phyloP scores from a whole-genome alignment of 2,888 invertebrate species.

The Liposcelis brunnea region DNA sequence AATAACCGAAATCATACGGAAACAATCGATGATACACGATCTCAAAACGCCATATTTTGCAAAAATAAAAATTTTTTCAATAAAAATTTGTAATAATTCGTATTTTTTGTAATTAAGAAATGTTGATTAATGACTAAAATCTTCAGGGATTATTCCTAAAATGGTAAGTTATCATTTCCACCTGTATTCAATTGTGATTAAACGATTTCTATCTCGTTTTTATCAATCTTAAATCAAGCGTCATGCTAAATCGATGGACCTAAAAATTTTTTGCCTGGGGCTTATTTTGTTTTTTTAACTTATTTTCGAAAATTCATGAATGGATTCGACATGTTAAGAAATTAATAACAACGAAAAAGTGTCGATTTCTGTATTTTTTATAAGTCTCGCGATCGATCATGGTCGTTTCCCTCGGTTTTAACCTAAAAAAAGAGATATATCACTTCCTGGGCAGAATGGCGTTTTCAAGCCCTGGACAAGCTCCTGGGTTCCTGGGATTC shows the following conservation, averaged over 20 bases:
- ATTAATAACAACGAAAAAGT: not conserved
- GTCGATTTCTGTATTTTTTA: too few relatives aligned
- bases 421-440: too few relatives aligned
- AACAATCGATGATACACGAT: not conserved
- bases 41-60: slow-evolving; percentile 8
- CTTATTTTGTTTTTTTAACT: slow-evolving; percentile 4
- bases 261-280: slow-evolving; percentile 8
- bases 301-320: slow-evolving; percentile 3
- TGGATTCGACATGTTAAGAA: not conserved
- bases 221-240: slow-evolving; percentile 1
- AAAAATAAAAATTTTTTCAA: slow-evolving; percentile 5
- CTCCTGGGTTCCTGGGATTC: too few relatives aligned
- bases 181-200: not conserved
- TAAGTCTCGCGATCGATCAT: too few relatives aligned
- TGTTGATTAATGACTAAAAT: slow-evolving; percentile 6
- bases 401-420: too few relatives aligned
- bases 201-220: not conserved
- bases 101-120: not conserved
- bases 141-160: slow-evolving; percentile 2
- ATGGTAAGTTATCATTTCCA: slow-evolving; percentile 5
- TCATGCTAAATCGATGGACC: slow-evolving; percentile 9
- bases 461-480: too few relatives aligned
- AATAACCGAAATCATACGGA: slow-evolving; percentile 3
- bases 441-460: too few relatives aligned
- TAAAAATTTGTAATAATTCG: not conserved